Percentiles rank a stretch among this genome's conserved stretches.
phyloP scores from a whole-genome alignment of 2,113 vertebrate genomes.

The Gobiocypris rarus region DNA sequence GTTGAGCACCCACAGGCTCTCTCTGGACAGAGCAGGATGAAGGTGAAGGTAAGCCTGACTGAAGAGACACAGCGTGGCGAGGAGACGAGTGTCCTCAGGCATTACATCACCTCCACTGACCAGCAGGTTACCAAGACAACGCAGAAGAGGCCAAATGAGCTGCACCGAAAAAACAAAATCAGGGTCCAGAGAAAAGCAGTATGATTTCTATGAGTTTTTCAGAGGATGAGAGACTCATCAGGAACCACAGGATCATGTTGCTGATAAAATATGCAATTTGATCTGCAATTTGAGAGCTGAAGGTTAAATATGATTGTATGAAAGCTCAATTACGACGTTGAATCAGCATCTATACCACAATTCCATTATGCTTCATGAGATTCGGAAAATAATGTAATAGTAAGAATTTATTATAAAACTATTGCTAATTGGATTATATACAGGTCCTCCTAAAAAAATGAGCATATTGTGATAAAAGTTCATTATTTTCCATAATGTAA shows the following conservation, averaged over 20 bases:
- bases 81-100: constrained; percentile 73
- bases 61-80: constrained; percentile 82
- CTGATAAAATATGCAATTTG: not conserved
- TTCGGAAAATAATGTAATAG: not conserved
- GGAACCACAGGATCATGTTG: not conserved
- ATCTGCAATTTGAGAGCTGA: not conserved
- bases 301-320: not conserved
- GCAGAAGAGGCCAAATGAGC: constrained; percentile 88
- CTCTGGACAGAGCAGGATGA: constrained; percentile 80
- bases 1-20: constrained; percentile 91
- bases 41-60: constrained; percentile 77
- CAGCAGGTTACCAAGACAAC: constrained; percentile 88
- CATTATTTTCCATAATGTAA: no score
- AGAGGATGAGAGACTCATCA: not conserved
- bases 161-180: constrained; percentile 57
- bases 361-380: not conserved
- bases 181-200: not conserved
- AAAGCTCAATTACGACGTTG: not conserved
- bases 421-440: not conserved
- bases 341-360: not conserved
- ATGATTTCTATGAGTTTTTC: not conserved
- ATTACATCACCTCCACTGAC: constrained; percentile 65
- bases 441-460: no score
- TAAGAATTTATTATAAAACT: not conserved
- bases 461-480: no score